Base-by-base conservation (phyloP, 2,888 invertebrate genomes). In the Leucania comma region DNA sequence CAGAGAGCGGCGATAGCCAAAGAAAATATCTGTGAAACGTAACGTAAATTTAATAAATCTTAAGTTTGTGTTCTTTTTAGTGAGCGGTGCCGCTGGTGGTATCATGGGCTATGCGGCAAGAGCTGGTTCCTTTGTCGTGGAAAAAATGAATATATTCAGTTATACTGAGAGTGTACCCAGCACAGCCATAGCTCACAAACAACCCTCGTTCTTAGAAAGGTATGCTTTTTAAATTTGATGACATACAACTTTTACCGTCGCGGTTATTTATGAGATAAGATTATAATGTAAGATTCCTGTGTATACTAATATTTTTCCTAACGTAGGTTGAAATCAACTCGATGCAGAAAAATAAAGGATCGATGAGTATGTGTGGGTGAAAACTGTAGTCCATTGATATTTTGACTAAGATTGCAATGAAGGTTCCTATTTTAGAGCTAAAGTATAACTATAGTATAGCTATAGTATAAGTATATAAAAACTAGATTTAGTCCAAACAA, bases 121-220 rank as follows among this genome's bases (percentile, higher is more conserved):
- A 74, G 98, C 98, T 9, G 98, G 98, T 1, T 97, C 97, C 48
- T 98, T 97, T 89, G 98, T 98, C 8, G 98, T 97, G 6, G 98
- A 98, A 84, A 98, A 98, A 90, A 98, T 98, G 97, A 96, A 95
- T 74, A 95, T 96, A 48, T 95, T 96, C 78, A 96, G 95, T 82
- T 95, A 96, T 73, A 94, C 96, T 2, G 96, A 96, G 74, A 95
- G 92, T 78, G 95, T 95, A 32, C 95, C 95, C 14, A 95, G 90
- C 72, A 91, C 94, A 1, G 90, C 95, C 0, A 91, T 94, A 84
- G 94, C 90, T n/a, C 93, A 94, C 63, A 96, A 96, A 72, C 96
- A 96, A 78, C 96, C 96, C 0, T 95, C 96, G 0, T 96, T 96
- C 86, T 90, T 96, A 78, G 96, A 96, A 90, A 94, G 96, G 96